Evolutionary conservation across 2,113 vertebrate species (phyloP).

Genomic region (Eupsittula cactorum): DNA sequence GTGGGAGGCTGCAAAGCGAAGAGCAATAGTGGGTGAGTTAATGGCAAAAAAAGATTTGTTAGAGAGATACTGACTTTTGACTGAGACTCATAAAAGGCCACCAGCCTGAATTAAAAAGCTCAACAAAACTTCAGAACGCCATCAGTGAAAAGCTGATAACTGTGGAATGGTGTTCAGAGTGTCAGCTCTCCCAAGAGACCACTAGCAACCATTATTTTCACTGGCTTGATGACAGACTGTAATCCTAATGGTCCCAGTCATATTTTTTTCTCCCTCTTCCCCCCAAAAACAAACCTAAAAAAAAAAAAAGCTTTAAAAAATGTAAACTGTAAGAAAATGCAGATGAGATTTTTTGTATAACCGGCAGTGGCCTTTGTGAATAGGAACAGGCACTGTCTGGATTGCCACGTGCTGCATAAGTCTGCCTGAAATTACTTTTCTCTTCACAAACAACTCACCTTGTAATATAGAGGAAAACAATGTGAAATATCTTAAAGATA

Average conservation of each 20-base stretch:
- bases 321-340: neutral
- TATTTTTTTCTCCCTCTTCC: neutral
- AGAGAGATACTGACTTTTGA: neutral
- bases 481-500: neutral
- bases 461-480: neutral
- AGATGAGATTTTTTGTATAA: neutral
- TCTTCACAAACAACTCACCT: neutral
- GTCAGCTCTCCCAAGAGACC: neutral
- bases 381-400: neutral
- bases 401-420: neutral
- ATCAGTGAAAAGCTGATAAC: rapidly evolving
- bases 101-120: neutral
- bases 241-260: neutral
- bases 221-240: neutral
- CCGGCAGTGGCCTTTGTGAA: neutral
- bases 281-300: neutral
- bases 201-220: neutral
- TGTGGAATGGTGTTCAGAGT: neutral
- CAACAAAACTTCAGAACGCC: neutral
- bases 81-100: neutral
- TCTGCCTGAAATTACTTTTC: neutral
- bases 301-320: neutral
- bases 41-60: neutral
- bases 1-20: neutral
- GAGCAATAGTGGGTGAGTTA: neutral